Evolutionary conservation across 1,140 invertebrate genomes (phyloP).

Genomic region (Frieseomelitta varia): DNA sequence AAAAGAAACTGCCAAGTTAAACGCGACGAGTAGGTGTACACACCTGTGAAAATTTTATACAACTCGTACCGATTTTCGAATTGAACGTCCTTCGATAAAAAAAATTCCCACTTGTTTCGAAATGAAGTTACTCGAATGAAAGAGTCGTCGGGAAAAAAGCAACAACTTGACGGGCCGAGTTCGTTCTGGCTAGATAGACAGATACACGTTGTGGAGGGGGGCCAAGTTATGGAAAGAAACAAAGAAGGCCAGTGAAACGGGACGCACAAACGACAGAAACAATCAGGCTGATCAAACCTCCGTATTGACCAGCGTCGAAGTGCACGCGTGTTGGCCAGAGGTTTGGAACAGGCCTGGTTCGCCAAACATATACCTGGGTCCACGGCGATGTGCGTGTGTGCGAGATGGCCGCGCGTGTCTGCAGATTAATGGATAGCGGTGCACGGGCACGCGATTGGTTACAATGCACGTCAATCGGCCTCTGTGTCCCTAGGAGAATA

Average conservation of each 20-base stretch:
- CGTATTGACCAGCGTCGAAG: slow-evolving; percentile 51
- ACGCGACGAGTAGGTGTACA: background rate
- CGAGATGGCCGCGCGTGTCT: slow-evolving; percentile 1
- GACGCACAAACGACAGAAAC: background rate
- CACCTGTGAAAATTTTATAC: background rate
- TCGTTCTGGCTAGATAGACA: too few relatives aligned
- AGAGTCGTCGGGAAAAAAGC: background rate
- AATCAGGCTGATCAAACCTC: slow-evolving; percentile 9
- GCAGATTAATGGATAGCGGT: slow-evolving; percentile 63
- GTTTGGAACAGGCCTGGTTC: background rate
- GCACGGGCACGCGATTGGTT: slow-evolving; percentile 53
- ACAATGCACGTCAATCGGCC: slow-evolving; percentile 56
- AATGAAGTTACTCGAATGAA: background rate
- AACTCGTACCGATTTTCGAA: too few relatives aligned
- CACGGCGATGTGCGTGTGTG: background rate
- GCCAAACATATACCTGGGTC: slow-evolving; percentile 12
- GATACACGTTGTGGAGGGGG: too few relatives aligned
- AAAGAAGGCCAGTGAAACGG: background rate
- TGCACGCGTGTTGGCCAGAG: slow-evolving; percentile 38
- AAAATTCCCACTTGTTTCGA: too few relatives aligned
- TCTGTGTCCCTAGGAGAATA: slow-evolving; percentile 56
- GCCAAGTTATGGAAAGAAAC: background rate
- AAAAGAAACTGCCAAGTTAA: background rate
- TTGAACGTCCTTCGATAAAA: too few relatives aligned
- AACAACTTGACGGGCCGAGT: background rate